Conservation (phyloP, 2,888 invertebrate genomes). For the Sycophila texana region DNA sequence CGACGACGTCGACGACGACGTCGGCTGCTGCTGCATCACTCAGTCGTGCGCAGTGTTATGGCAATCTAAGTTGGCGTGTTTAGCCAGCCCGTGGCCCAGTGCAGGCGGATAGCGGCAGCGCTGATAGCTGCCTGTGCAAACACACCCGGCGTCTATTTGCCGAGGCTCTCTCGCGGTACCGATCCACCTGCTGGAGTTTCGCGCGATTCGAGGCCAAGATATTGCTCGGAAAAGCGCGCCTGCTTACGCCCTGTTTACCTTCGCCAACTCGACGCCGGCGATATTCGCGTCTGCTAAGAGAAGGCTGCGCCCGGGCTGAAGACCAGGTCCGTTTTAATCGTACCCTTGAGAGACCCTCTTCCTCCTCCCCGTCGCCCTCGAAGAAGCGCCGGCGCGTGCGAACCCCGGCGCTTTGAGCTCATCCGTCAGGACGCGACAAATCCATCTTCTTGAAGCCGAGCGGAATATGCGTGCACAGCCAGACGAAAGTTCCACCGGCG, state of each 20-base stretch:
- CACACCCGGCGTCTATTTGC: constrained; percentile 66
- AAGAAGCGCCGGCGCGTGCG: not conserved
- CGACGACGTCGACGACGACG: too few species aligned
- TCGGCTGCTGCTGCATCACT: too few species aligned
- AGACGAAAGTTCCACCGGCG: constrained; percentile 35
- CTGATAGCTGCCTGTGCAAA: constrained; percentile 67
- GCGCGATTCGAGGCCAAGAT: constrained; percentile 67
- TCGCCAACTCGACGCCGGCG: not conserved
- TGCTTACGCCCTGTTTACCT: constrained; percentile 44
- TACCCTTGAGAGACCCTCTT: constrained; percentile 20
- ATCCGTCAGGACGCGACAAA: not conserved
- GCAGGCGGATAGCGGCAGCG: constrained; percentile 60
- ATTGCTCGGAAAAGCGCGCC: constrained; percentile 65
- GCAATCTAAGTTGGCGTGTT: constrained; percentile 72
- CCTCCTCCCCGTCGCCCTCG: not conserved
- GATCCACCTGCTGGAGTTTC: constrained; percentile 59
- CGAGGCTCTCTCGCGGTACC: constrained; percentile 60
- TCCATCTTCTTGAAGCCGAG: constrained; percentile 33
- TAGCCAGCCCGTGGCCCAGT: constrained; percentile 65
- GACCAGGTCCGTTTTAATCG: constrained; percentile 41
- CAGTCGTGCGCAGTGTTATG: constrained; percentile 61
- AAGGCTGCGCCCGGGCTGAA: not conserved
- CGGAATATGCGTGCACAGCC: not conserved
- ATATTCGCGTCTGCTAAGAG: constrained; percentile 25
- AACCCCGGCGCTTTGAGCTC: not conserved